Conservation (phyloP, 2,113 vertebrate genomes). For the Ammodytes dubius region DNA sequence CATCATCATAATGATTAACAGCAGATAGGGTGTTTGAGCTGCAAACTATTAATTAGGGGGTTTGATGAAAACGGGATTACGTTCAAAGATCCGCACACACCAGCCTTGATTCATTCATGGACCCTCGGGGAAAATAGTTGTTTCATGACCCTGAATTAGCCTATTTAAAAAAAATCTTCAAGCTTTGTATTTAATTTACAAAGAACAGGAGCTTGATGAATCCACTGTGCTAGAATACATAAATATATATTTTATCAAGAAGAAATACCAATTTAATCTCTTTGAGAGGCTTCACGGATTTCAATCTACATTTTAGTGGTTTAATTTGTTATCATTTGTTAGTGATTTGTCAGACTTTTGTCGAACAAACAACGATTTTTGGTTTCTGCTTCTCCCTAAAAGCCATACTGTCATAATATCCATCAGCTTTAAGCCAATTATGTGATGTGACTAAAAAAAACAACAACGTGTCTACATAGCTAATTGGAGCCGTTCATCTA, state of each 20-base stretch:
- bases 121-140: constrained; percentile 7
- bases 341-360: constrained; percentile 12
- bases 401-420: background rate
- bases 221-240: background rate
- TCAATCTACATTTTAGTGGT: constrained; percentile 26
- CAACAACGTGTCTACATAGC: background rate
- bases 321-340: constrained; percentile 10
- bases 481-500: background rate
- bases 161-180: background rate
- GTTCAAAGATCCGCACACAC: constrained; percentile 14
- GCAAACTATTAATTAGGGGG: constrained; percentile 43
- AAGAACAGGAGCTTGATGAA: background rate
- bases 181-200: too few species aligned
- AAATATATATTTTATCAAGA: background rate
- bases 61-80: constrained; percentile 48
- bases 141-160: constrained; percentile 40
- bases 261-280: constrained; percentile 16
- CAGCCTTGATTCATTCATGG: constrained; percentile 10
- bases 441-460: background rate
- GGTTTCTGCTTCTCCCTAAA: background rate
- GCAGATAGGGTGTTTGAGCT: constrained; percentile 53
- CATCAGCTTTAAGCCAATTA: background rate
- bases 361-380: background rate
- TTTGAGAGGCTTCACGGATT: background rate
- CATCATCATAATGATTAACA: constrained; percentile 52